Base-by-base conservation (phyloP, 2,888 invertebrate genomes). In the Netelia melanura region DNA sequence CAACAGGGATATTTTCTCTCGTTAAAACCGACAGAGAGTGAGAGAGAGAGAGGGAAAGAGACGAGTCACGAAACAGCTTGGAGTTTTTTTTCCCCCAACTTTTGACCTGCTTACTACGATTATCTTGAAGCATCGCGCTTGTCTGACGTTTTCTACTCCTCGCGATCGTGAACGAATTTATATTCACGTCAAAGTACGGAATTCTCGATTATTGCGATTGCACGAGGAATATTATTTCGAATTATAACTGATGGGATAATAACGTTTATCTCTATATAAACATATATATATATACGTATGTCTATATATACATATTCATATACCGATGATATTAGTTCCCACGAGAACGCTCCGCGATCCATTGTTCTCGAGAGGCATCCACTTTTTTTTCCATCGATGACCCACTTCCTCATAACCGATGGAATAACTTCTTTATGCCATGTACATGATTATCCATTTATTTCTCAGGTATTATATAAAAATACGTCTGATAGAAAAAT, bases 321-420 rank as follows among this genome's bases (percentile, higher is more conserved):
- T 64, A 58, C 72, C 61, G 10, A 17, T 38, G 17, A 23, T 43
- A 81, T 76, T 56, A 62, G 62, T 77, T 71, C 76, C 30, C 82
- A 67, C 65, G 82, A 82, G 56, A 58, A 25, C 76, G 23, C 38
- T 68, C 56, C 11, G 38, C 43, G 64, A 76, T 56, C 71, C 76
- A 77, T 82, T 82, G 76, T 82, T 82, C 71, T 9, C 44, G 65
- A 67, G 65, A 67, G 75, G 44, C 25, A 56, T 71, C n/a, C 14
- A 62, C 0, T 72, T 72, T 43, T 65, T 67, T 6, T 30, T 21
- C 38, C 30, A 61, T 23, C 44, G 68, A 83, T 78, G 78, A 83
- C 83, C 83, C 78, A 83, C 72, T 78, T 83, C 76, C 61, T 83
- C 78, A 61, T 74, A 78, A 83, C 83, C 72, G 74, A 83, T 83